phyloP scores from a whole-genome alignment of 2,888 invertebrate species.

The Drosophila longiperda region DNA sequence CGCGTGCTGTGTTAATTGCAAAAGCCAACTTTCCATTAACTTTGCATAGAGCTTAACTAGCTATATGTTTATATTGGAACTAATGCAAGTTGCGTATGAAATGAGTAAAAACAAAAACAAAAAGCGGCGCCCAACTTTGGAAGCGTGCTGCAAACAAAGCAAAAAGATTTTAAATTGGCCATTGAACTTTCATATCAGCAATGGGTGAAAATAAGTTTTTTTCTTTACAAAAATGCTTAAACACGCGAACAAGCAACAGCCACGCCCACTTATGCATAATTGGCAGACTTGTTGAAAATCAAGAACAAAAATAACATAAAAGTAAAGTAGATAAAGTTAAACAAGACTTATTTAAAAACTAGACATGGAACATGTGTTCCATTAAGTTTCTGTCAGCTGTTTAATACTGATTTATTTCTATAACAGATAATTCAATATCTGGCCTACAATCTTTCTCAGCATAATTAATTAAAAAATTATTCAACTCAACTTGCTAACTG shows the following conservation, averaged over 20 bases:
- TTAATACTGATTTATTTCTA: background rate
- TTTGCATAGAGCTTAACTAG: background rate
- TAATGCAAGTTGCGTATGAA: conserved; percentile 18
- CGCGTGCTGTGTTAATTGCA: conserved; percentile 4
- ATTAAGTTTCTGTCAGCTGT: background rate
- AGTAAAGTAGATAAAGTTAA: background rate
- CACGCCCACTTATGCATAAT: conserved; percentile 52
- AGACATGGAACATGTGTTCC: background rate
- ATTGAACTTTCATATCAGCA: conserved; percentile 72
- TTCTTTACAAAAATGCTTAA: conserved; percentile 51
- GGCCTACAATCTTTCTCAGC: background rate
- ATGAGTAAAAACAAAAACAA: conserved; percentile 15
- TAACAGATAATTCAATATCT: background rate
- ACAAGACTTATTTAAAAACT: background rate
- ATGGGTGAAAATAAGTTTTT: conserved; percentile 38
- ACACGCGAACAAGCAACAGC: conserved; percentile 60
- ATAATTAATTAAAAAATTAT: background rate
- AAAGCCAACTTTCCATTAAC: conserved; percentile 2
- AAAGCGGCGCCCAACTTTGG: conserved; percentile 57
- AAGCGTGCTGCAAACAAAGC: conserved; percentile 42
- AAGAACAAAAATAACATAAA: background rate
- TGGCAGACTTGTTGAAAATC: conserved; percentile 32
- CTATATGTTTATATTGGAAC: background rate
- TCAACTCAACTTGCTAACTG: background rate
- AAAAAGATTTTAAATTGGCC: conserved; percentile 64